phyloP scores from a whole-genome alignment of 2,113 vertebrate genomes.

The Clarias macrocephalus region DNA sequence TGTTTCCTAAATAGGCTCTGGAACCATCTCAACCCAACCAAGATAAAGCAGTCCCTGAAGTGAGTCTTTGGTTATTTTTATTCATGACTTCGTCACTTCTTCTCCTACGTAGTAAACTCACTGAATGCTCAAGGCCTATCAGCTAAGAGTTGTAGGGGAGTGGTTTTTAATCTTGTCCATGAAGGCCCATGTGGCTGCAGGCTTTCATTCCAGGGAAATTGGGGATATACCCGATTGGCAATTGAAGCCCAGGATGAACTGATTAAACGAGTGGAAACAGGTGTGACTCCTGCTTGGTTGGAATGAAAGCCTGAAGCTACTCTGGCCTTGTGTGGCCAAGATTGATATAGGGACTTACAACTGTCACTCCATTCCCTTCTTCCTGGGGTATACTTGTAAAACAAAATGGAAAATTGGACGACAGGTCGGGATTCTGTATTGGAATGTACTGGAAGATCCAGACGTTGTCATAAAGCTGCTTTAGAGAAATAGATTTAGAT shows the following conservation, averaged over 20 bases:
- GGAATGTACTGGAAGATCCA: background rate
- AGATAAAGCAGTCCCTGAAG: background rate
- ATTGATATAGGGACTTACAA: background rate
- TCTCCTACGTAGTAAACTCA: background rate
- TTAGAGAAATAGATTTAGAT: background rate
- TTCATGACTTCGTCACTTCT: background rate
- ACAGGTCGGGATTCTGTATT: background rate
- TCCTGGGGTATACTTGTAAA: background rate
- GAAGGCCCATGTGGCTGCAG: background rate
- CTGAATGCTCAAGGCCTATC: background rate
- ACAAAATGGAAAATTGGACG: background rate
- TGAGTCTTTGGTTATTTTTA: background rate
- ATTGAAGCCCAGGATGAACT: background rate
- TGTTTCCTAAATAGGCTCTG: background rate
- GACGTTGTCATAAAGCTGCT: background rate
- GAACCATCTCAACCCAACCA: background rate
- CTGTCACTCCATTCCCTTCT: background rate
- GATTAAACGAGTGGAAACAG: slow-evolving; percentile 2
- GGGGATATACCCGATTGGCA: background rate
- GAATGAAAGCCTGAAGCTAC: background rate
- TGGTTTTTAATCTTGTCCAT: background rate
- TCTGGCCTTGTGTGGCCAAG: background rate
- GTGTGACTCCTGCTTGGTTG: background rate
- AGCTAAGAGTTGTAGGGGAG: background rate
- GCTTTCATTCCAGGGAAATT: background rate